These are phyloP conservation scores for Ramphastos sulfuratus DNA, from an alignment of 2,113 vertebrate species.

Conservation along the genomic window DNA sequence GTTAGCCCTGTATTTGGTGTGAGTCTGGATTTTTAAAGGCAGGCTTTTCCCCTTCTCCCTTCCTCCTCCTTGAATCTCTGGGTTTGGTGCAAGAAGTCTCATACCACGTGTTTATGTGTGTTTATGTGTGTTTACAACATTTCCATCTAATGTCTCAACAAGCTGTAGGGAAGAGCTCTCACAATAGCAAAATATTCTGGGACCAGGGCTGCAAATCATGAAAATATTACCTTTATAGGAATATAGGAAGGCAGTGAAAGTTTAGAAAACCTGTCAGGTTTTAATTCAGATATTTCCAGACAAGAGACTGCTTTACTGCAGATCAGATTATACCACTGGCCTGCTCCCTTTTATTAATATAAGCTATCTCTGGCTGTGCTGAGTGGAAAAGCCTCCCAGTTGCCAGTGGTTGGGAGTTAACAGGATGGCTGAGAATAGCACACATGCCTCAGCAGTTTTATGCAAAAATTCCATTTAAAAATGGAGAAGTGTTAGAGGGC, in stretches of 20 bases:
- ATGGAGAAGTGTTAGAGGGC: background rate
- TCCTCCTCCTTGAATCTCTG: background rate
- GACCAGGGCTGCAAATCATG: background rate
- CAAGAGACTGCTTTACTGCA: background rate
- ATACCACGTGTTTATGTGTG: background rate
- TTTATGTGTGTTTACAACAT: background rate
- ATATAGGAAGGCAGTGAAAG: background rate
- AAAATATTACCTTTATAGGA: background rate
- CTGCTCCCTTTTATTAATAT: slow-evolving; percentile 55
- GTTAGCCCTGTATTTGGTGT: background rate
- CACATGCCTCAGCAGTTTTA: background rate
- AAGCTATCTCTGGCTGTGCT: slow-evolving; percentile 39
- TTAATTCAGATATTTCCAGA: slow-evolving; percentile 48
- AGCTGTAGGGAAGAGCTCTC: background rate
- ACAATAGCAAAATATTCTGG: background rate
- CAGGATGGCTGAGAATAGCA: background rate
- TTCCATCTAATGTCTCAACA: background rate
- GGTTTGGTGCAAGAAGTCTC: background rate
- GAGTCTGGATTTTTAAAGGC: background rate
- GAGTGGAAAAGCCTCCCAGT: slow-evolving; percentile 38
- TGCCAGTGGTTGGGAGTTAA: background rate
- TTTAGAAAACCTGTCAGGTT: slow-evolving; percentile 33
- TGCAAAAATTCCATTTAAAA: slow-evolving; percentile 22
- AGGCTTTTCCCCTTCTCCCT: background rate
- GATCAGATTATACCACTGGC: slow-evolving; percentile 24